Conservation (phyloP, 2,113 vertebrate genomes). For the Semicossyphus pulcher region DNA sequence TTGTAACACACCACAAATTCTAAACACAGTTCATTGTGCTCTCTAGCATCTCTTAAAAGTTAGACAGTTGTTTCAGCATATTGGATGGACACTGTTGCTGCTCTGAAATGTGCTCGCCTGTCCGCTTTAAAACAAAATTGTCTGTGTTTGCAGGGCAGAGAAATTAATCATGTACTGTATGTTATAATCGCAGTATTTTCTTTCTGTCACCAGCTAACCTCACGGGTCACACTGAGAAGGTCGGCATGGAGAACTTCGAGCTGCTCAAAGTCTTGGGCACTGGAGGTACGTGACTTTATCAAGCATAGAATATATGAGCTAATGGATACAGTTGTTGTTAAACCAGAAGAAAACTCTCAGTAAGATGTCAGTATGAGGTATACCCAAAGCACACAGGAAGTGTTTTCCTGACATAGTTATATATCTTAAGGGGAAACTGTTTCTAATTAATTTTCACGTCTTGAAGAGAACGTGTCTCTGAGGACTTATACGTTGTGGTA, state of each 20-base stretch:
- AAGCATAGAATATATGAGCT: constrained; percentile 3
- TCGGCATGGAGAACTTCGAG: constrained; percentile 99
- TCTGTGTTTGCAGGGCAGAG: not conserved
- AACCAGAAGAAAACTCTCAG: not conserved
- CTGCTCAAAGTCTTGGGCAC: constrained; percentile 98
- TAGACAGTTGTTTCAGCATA: not conserved
- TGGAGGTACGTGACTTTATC: constrained; percentile 87
- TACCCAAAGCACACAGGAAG: not conserved
- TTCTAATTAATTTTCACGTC: not conserved
- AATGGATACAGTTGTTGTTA: not conserved
- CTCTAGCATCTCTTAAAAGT: not conserved
- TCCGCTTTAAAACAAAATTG: not conserved
- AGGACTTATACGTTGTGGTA: not conserved
- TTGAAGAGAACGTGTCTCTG: constrained; percentile 3
- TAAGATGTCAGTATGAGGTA: not conserved
- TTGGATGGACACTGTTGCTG: not conserved
- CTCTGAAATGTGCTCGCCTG: not conserved
- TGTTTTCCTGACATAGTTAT: not conserved
- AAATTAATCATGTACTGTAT: not conserved
- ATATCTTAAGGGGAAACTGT: constrained; percentile 1
- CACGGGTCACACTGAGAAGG: constrained; percentile 96
- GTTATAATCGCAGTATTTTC: constrained; percentile 6
- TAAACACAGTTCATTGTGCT: no score
- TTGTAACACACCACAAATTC: no score
- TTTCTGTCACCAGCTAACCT: constrained; percentile 88